Evolutionary conservation across 2,113 vertebrate genomes (phyloP), one percentile per base, ranked within the genome.

Genomic region (Thomomys bottae): DNA sequence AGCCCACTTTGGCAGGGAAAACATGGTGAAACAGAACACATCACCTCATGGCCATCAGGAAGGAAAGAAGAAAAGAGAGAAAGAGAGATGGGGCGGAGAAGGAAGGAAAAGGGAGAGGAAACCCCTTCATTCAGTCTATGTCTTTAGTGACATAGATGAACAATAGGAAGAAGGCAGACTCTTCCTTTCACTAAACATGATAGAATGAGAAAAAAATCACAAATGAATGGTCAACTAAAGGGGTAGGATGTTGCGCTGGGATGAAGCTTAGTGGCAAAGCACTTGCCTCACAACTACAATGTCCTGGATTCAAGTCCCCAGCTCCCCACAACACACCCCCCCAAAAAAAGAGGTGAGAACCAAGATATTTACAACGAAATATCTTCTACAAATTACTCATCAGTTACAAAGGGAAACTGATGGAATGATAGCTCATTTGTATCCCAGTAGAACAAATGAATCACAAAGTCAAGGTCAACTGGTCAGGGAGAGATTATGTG

Each of bases 141-240:
- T 17, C 18, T 54, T 54, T 54, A 54, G 14, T 54, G 49, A 54
- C 49, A 54, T 54, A 54, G 18, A 17, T 0, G 49, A 54, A 54
- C 49, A 54, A 54, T 54, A 54, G 15, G 49, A 54, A 54, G 14
- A 54, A 54, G 11, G 49, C 49, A 54, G 49, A 15, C 49, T 54
- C 49, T 54, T 54, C 15, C 17, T 54, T 54, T 54, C 12, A 17
- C 5, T 36, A 87, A 79, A 75, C 34, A 36, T 61, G 40, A 9
- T 59, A 42, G 30, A 94, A 21, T 68, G 81, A 82, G 30, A 86
- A 87, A 86, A 87, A 64, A 84, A 93, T 64, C 36, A 80, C 32
- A 45, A 82, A 30, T 45, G 21, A 72, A 57, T 40, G n/a, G 42
- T 49, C 36, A 85, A 88, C 38, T 40, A 36, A 24, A 85, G 57